Conservation (phyloP, 2,888 invertebrate genomes). For the Leucozona laternaria region DNA sequence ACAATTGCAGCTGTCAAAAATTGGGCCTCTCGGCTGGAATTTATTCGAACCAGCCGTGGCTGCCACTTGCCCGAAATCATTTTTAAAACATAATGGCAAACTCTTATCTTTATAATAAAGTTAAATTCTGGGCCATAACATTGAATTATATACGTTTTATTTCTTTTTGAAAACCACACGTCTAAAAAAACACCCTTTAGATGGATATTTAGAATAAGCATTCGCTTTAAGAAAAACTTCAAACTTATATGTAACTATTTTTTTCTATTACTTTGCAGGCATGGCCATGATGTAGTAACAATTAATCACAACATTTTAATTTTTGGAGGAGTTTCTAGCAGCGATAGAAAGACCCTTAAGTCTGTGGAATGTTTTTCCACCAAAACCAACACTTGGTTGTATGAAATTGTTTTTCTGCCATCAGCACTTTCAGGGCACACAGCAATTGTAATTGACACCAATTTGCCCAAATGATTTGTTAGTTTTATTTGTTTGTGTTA, state of each 20-base stretch:
- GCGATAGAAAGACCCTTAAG: slow-evolving; percentile 84
- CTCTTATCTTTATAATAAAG: no score
- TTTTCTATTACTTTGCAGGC: slow-evolving; percentile 69
- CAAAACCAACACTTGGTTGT: slow-evolving; percentile 86
- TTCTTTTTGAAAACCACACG: no score
- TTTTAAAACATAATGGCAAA: no score
- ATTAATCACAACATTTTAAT: slow-evolving; percentile 78
- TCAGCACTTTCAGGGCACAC: slow-evolving; percentile 86
- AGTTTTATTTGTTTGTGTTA: slow-evolving; percentile 1
- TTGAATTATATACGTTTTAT: no score
- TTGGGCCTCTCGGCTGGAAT: no score
- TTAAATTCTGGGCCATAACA: no score
- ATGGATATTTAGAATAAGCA: no score
- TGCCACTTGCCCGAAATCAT: no score
- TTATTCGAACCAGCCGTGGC: no score
- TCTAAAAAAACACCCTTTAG: no score
- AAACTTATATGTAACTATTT: background rate
- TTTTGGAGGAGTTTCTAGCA: slow-evolving; percentile 78
- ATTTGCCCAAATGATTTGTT: slow-evolving; percentile 30
- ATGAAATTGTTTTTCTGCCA: slow-evolving; percentile 87
- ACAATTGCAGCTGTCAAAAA: no score
- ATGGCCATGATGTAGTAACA: slow-evolving; percentile 78
- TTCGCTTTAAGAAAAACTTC: background rate
- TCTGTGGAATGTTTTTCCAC: slow-evolving; percentile 88
- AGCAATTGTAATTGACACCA: slow-evolving; percentile 69